Evolutionary conservation across 1,140 invertebrate genomes (phyloP), one percentile per base, ranked within the genome.

Genomic region (Rhizoglyphus robini): DNA sequence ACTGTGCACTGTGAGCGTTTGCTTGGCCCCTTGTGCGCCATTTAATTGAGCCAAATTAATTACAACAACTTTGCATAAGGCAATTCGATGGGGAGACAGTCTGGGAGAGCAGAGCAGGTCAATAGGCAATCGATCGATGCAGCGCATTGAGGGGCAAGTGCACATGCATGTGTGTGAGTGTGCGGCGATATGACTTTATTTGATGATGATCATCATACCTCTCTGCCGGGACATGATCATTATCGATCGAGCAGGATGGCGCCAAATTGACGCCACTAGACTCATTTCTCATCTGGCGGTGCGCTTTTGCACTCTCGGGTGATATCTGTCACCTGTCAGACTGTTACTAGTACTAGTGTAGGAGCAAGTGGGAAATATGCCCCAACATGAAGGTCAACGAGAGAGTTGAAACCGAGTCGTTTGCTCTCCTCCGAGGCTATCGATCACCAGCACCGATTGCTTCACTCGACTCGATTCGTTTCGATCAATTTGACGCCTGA

Each of bases 41-140:
- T 32, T 54, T 54, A 54, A 54, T 54, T 32, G 51, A 54, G 23
- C 23, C 51, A 54, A 54, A 54, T 54, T 54, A 54, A 54, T 54
- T 54, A 54, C 51, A 15, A 54, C 23, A 15, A 54, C 23, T 54
- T 54, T 54, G 51, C 51, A 54, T 54, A 54, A 18, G 8, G 8
- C 36, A 41, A 41, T 41, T 41, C 36, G 36, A 11, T 41, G 18
- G 8, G 51, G 51, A 5, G 51, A 54, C 51, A 54, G 51, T 5
- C 15, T 11, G 51, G 51, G 8, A 41, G 36, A 41, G 8, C 18
- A 11, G 36, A 11, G 36, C 18, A 8, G 36, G 18, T 41, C 36
- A 18, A 41, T 41, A 18, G 36, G 36, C 36, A 41, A n/a, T 41
- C 36, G 8, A 41, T 1, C 23, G n/a, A 51, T 51, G 48, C 23